These are phyloP conservation scores for Lagopus muta DNA, from an alignment of 2,113 vertebrate genomes.

Conservation along the genomic window DNA sequence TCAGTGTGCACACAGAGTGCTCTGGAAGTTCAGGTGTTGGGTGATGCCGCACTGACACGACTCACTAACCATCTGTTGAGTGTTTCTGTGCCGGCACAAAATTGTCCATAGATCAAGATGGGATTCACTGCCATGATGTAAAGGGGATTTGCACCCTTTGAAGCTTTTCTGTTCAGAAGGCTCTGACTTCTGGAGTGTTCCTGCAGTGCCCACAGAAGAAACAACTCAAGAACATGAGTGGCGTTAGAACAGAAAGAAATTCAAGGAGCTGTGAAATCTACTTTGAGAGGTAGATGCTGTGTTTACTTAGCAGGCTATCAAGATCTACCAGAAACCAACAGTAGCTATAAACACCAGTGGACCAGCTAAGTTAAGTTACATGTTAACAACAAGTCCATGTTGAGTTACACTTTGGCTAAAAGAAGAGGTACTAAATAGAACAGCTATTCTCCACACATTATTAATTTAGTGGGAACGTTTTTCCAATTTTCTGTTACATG, in stretches of 20 bases:
- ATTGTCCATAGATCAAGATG: not conserved
- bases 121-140: not conserved
- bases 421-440: not conserved
- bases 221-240: rapidly evolving
- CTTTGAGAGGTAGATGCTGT: not conserved
- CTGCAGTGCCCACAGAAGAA: not conserved
- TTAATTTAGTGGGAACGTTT: not conserved
- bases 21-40: not conserved
- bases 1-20: not conserved
- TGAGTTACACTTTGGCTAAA: not conserved
- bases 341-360: not conserved
- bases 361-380: not conserved
- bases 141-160: not conserved
- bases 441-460: not conserved
- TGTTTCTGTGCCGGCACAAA: not conserved
- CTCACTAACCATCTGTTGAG: not conserved
- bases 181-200: not conserved
- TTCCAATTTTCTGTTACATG: not conserved
- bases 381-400: not conserved
- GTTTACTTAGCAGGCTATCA: not conserved
- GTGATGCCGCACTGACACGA: not conserved
- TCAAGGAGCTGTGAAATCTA: conserved; percentile 63
- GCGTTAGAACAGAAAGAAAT: conserved; percentile 3
- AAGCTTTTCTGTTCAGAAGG: not conserved
- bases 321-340: conserved; percentile 16